phyloP scores from a whole-genome alignment of 2,888 invertebrate genomes.

The Aquatica leii region DNA sequence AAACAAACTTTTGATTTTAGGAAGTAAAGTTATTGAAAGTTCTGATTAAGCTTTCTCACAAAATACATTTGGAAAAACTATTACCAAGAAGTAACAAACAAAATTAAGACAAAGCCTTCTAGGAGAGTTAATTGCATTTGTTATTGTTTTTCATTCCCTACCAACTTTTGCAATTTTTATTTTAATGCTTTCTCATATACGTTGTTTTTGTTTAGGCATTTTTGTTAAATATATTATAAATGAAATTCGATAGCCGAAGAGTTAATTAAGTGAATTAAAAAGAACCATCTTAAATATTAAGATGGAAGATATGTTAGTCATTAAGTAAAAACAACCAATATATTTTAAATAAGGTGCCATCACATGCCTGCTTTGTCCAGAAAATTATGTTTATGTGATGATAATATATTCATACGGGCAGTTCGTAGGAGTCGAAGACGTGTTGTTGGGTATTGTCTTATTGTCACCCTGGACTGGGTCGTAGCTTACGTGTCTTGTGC shows the following conservation, averaged over 20 bases:
- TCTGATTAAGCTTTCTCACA: no score
- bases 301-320: constrained; percentile 6
- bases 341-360: constrained; percentile 37
- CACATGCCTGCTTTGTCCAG: constrained; percentile 45
- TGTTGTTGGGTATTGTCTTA: constrained; percentile 47
- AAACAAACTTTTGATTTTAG: no score
- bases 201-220: no score
- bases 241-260: neutral
- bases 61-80: no score
- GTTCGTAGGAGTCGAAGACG: constrained; percentile 53
- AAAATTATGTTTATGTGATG: constrained; percentile 56
- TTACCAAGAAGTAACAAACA: no score
- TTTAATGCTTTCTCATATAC: no score
- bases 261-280: constrained; percentile 8
- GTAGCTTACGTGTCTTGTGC: constrained; percentile 41
- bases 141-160: no score
- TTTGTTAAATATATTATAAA: constrained; percentile 11
- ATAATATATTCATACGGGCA: constrained; percentile 59
- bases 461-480: constrained; percentile 42
- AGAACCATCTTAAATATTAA: constrained; percentile 11
- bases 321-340: constrained; percentile 37
- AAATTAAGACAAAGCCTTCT: no score
- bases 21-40: no score
- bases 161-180: no score
- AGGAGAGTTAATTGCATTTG: no score